phyloP scores from a whole-genome alignment of 2,113 vertebrate species.

The Serinus canaria region DNA sequence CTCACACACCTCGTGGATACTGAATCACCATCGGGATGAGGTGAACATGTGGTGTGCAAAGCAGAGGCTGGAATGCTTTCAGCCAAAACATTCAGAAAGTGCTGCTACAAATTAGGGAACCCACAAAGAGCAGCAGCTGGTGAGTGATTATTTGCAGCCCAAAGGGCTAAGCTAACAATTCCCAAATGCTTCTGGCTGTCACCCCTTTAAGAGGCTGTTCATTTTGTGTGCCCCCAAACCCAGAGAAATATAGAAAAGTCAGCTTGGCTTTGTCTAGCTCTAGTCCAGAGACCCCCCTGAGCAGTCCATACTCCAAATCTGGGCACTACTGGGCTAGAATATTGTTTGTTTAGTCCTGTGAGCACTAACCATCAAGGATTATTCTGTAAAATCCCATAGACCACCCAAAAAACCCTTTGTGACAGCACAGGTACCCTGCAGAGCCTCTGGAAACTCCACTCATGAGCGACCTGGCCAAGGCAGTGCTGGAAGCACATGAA shows the following conservation, averaged over 20 bases:
- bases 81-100: constrained; percentile 26
- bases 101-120: neutral
- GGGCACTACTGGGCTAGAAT: neutral
- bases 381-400: neutral
- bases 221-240: neutral
- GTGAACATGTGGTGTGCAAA: constrained; percentile 34
- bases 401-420: neutral
- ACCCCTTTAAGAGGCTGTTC: neutral
- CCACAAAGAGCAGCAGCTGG: neutral
- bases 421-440: fast-evolving
- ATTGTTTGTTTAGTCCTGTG: neutral
- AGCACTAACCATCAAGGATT: neutral
- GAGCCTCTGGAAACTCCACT: neutral
- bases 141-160: neutral
- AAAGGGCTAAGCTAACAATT: neutral
- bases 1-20: constrained; percentile 51
- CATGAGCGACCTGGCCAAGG: neutral
- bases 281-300: neutral
- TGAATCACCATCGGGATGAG: constrained; percentile 45
- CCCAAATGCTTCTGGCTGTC: neutral
- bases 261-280: neutral
- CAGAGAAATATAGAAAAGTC: neutral
- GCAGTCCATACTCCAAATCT: neutral
- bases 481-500: neutral
- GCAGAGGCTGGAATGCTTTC: neutral